Base-by-base conservation (phyloP, 2,888 invertebrate species). In the Sinelater perroti region DNA sequence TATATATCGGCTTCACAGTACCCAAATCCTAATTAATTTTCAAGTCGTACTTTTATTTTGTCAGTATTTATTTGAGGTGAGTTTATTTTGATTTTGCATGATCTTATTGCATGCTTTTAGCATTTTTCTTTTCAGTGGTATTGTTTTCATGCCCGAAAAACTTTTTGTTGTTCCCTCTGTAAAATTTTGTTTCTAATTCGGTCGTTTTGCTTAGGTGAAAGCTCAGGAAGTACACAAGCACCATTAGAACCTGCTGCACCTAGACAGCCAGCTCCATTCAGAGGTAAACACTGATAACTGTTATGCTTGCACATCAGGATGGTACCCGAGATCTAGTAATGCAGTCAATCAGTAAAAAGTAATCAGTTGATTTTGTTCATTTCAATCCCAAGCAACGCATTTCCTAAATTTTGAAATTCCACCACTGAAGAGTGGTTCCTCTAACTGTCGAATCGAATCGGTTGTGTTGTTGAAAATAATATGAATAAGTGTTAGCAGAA, bases 41-140 rank as follows among this genome's bases (percentile, higher is more conserved):
- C 28, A 38, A 33, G 18, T 62, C 56, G n/a, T 56, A 46, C 31
- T 63, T n/a, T 58, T 54, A 42, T 44, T 61, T 59, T 47, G 38
- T 44, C 60, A 53, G 54, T 62, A 62, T 62, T 55, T 54, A 38
- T 51, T 61, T 46, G 38, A 42, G 65, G 65, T 65, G 63, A 65
- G 65, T 65, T 65, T 62, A 33, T 1, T 51, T 47, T 28, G 4
- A 1, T 18, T 51, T 64, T 62, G 61, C 61, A 61, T 61, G 61
- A 10, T 26, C 54, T 51, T 59, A 31, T 52, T 36, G 54, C 54
- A 47, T 56, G 60, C 17, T 36, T 33, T 56, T 42, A 31, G 40
- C 47, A 42, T 33, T 33, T 26, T 42, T 26, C 11, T 38, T 42
- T 4, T 42, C 10, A 44, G 13, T 44, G 30, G 24, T 13, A 24